phyloP scores from a whole-genome alignment of 2,797 vertebrate species.

The Tauraco hartlaubi region DNA sequence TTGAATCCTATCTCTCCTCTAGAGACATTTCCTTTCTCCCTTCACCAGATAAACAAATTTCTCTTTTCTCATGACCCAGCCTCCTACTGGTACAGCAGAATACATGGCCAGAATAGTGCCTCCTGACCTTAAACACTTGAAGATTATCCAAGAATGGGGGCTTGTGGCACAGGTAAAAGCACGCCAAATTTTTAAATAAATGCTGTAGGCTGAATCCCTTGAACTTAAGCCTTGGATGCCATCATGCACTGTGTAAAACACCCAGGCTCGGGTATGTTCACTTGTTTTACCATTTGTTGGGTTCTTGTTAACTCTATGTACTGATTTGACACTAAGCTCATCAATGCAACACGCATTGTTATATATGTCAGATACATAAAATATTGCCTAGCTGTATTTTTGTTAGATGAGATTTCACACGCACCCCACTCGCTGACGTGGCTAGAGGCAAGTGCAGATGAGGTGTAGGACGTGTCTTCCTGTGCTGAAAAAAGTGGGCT shows the following conservation, averaged over 20 bases:
- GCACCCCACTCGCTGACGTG: background rate
- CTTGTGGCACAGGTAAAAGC: background rate
- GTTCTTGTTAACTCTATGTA: background rate
- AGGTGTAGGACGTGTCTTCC: background rate
- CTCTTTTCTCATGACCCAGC: background rate
- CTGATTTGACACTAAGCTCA: background rate
- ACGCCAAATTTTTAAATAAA: background rate
- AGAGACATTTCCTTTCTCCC: background rate
- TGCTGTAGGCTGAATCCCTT: background rate
- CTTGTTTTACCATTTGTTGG: background rate
- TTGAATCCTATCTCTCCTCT: background rate
- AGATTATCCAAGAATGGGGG: background rate
- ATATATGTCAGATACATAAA: background rate
- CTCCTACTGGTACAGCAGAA: background rate
- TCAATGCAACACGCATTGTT: background rate
- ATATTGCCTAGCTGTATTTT: background rate
- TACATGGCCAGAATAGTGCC: background rate
- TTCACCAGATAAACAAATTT: background rate
- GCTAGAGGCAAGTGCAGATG: background rate
- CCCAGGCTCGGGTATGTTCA: background rate
- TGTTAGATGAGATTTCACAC: background rate
- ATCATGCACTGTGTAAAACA: background rate
- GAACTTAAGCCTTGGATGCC: background rate
- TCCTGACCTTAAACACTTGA: background rate
- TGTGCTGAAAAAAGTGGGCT: background rate